A percentile compares a stretch with the other conserved stretches of the same genome.
Evolutionary conservation across 2,113 vertebrate genomes (phyloP).

Genomic region (Aix galericulata): DNA sequence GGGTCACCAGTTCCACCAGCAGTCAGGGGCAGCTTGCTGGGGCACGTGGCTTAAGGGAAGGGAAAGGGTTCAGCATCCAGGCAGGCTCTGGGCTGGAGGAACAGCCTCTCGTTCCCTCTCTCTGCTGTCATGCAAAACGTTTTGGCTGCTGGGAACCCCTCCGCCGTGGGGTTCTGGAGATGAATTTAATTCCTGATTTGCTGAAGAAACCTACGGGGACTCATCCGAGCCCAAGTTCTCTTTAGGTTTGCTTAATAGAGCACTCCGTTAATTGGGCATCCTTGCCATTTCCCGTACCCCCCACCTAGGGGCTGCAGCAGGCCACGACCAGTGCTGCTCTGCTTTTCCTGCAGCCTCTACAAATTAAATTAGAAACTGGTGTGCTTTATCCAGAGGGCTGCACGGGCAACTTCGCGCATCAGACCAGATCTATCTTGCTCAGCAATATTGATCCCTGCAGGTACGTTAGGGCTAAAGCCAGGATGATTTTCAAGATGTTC

Average conservation of each 20-base stretch:
- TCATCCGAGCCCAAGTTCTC: background rate
- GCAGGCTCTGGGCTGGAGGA: background rate
- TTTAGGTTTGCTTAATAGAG: background rate
- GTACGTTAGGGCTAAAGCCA: conserved; percentile 50
- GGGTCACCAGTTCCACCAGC: background rate
- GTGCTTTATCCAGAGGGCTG: conserved; percentile 39
- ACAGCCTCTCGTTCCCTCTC: background rate
- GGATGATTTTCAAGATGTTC: conserved; percentile 64
- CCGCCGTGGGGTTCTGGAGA: background rate
- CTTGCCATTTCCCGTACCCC: background rate
- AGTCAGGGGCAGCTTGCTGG: background rate
- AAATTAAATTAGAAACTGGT: conserved; percentile 47
- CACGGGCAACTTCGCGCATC: background rate
- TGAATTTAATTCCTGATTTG: background rate
- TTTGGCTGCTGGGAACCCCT: background rate
- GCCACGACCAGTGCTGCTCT: background rate
- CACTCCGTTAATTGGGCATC: background rate
- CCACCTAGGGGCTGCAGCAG: accelerated
- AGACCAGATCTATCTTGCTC: conserved; percentile 45
- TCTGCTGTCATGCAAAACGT: background rate
- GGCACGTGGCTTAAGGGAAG: background rate
- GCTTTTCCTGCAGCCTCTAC: conserved; percentile 39
- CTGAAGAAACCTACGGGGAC: background rate
- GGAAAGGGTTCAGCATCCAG: background rate
- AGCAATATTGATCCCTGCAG: background rate